phyloP scores from a whole-genome alignment of 2,888 invertebrate genomes.

The Orchestes rusci region DNA sequence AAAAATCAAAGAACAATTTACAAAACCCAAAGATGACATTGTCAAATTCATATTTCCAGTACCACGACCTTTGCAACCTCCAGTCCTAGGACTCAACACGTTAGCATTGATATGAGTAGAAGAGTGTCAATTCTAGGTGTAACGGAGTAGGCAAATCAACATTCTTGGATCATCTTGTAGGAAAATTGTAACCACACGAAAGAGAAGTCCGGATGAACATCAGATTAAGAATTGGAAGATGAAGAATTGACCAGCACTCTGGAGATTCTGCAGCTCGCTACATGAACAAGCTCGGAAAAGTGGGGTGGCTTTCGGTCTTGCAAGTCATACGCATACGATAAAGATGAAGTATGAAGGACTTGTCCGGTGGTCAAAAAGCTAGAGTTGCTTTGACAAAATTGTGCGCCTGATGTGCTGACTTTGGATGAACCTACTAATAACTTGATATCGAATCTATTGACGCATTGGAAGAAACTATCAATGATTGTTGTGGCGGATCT shows the following conservation, averaged over 20 bases:
- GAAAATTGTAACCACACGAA: constrained; percentile 68
- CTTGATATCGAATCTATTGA: constrained; percentile 99
- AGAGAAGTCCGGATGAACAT: constrained; percentile 92
- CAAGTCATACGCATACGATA: constrained; percentile 96
- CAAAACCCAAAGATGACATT: constrained; percentile 89
- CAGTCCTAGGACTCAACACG: constrained; percentile 89
- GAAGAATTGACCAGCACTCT: constrained; percentile 99
- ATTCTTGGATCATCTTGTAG: constrained; percentile 87
- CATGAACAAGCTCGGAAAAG: constrained; percentile 86
- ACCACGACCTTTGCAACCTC: constrained; percentile 93
- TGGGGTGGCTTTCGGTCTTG: constrained; percentile 92
- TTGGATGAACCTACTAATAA: constrained; percentile 99
- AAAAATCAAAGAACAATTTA: constrained; percentile 83
- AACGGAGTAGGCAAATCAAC: constrained; percentile 99
- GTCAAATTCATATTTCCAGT: constrained; percentile 95
- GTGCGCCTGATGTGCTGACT: constrained; percentile 93
- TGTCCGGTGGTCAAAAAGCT: constrained; percentile 80
- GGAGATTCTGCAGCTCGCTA: constrained; percentile 74
- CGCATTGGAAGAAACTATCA: constrained; percentile 95
- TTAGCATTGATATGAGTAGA: constrained; percentile 90
- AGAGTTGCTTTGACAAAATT: constrained; percentile 95
- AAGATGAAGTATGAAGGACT: constrained; percentile 94
- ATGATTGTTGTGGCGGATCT: no score
- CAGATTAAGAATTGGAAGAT: constrained; percentile 85
- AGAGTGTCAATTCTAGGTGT: constrained; percentile 89